Percentiles rank a stretch among this genome's conserved stretches.
phyloP scores from a whole-genome alignment of 2,113 vertebrate genomes.

The Pachypanchax playfairii region DNA sequence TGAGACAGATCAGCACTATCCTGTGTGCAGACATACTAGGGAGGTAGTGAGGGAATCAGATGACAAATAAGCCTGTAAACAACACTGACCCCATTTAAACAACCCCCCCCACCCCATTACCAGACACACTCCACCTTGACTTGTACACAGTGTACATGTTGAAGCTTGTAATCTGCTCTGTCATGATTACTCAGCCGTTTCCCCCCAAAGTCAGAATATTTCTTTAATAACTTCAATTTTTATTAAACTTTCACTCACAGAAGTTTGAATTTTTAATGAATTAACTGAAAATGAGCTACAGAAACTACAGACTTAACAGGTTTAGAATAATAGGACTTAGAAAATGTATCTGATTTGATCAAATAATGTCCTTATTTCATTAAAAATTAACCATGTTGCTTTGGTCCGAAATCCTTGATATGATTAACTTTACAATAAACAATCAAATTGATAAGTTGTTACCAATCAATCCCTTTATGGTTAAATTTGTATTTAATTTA shows the following conservation, averaged over 20 bases:
- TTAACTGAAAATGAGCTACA: too few species aligned
- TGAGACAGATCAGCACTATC: slow-evolving; percentile 7
- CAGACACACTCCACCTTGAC: slow-evolving; percentile 6
- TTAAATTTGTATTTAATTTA: too few species aligned
- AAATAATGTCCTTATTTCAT: too few species aligned
- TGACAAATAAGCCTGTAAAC: slow-evolving; percentile 69
- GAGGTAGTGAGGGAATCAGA: slow-evolving; percentile 24
- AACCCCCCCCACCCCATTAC: slow-evolving; percentile 20
- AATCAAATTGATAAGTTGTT: too few species aligned
- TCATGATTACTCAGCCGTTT: neutral
- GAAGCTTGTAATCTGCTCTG: slow-evolving; percentile 15
- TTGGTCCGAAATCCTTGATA: too few species aligned
- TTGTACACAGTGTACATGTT: slow-evolving; percentile 16
- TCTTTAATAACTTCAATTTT: neutral
- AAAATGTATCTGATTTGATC: neutral
- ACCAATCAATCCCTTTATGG: too few species aligned
- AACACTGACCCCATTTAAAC: slow-evolving; percentile 66
- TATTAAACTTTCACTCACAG: neutral
- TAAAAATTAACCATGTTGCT: too few species aligned
- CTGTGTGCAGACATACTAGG: slow-evolving; percentile 29
- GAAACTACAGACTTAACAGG: neutral
- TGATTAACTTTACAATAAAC: too few species aligned
- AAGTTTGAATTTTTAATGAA: too few species aligned
- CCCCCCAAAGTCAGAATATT: neutral
- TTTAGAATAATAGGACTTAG: slow-evolving; percentile 10